Evolutionary conservation across 2,113 vertebrate genomes (phyloP).

Genomic region (Pipra filicauda): DNA sequence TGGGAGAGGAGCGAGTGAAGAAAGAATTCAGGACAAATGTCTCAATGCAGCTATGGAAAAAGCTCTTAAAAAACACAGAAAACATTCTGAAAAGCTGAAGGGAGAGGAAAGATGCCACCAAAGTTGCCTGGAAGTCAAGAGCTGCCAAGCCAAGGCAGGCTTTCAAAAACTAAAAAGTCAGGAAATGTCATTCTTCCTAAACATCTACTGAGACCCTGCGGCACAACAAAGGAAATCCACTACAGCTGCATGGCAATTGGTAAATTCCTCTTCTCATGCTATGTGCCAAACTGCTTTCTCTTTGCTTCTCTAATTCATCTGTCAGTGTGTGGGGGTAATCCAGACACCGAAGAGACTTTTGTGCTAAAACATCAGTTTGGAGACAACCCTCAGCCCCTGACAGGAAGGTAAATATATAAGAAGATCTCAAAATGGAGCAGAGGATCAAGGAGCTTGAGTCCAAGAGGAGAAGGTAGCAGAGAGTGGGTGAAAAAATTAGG

Average conservation of each 20-base stretch:
- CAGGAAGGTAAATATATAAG: not conserved
- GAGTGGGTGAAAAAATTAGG: not conserved
- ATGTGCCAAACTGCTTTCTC: not conserved
- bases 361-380: not conserved
- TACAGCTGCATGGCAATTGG: not conserved
- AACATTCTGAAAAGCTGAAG: not conserved
- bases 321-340: not conserved
- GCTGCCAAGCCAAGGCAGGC: conserved; percentile 23
- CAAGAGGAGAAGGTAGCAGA: not conserved
- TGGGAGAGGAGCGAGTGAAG: not conserved
- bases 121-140: conserved; percentile 50
- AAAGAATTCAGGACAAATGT: not conserved
- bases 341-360: not conserved
- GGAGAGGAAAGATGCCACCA: conserved; percentile 14
- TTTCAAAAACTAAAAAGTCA: conserved; percentile 6
- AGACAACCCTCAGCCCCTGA: not conserved
- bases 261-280: conserved; percentile 23
- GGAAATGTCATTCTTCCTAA: conserved; percentile 41
- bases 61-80: not conserved
- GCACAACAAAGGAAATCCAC: conserved; percentile 44
- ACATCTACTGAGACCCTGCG: conserved; percentile 14
- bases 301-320: not conserved
- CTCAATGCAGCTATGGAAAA: not conserved
- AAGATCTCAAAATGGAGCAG: not conserved
- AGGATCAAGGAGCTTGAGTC: not conserved